phyloP scores from a whole-genome alignment of 2,113 vertebrate genomes.

The Gavia stellata region DNA sequence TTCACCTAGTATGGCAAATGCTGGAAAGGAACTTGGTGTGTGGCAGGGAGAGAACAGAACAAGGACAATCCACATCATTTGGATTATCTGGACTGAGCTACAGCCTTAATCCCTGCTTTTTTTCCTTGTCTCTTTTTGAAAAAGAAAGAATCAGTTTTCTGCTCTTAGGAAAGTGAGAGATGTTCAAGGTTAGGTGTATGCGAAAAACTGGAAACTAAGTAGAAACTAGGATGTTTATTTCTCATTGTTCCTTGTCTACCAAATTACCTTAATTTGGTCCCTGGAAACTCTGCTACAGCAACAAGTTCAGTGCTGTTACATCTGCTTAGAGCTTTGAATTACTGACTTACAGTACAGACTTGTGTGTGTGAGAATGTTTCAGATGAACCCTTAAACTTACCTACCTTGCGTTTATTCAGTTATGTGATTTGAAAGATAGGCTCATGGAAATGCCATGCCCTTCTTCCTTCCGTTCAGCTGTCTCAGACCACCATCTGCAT shows the following conservation, averaged over 20 bases:
- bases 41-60: background rate
- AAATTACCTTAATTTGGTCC: background rate
- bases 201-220: background rate
- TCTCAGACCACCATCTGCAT: background rate
- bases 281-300: background rate
- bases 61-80: background rate
- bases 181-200: background rate
- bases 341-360: background rate
- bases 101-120: background rate
- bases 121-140: background rate
- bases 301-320: background rate
- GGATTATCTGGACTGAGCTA: background rate
- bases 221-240: background rate
- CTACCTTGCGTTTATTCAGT: background rate
- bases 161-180: background rate
- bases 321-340: background rate
- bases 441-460: background rate
- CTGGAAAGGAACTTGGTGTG: background rate
- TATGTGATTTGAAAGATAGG: background rate
- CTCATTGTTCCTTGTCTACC: background rate
- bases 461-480: background rate
- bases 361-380: background rate
- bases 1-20: background rate
- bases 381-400: background rate
- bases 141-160: background rate